Base-by-base conservation (phyloP, 2,113 vertebrate species). In the Sarotherodon lohbergeri region DNA sequence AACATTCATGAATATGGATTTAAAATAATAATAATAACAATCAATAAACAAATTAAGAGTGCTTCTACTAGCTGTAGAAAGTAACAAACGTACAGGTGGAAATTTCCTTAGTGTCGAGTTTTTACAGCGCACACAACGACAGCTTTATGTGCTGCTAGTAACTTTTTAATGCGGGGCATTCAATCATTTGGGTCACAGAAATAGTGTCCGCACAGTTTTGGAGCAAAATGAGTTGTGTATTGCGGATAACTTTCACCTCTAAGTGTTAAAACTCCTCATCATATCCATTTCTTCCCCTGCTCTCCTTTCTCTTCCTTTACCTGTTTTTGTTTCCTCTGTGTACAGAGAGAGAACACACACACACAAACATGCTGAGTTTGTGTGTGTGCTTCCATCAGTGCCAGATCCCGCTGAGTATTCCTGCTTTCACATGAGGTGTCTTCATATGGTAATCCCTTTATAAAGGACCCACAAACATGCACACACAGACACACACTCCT, bases 361-460 rank as follows among this genome's bases (percentile, higher is more conserved):
- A 63, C 9, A 27, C 55, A 66, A 1, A 66, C 9, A 39, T 39
- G 19, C 9, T 68, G 48, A 56, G n/a, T 80, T 59, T 85, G 57
- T 79, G 54, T 41, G 79, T 59, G 56, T 48, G 88, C 84, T 79
- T 86, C 11, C 84, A 92, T 82, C 59, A 54, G 55, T 80, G 91
- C 88, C 84, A 88, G 71, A 88, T 90, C 89, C 91, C 83, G 73
- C 81, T 82, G 88, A 73, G 89, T 87, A 81, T 89, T 87, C 85
- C 88, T 90, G 86, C 86, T 88, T 86, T 90, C 83, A 83, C 88
- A 63, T 12, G 2, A 63, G 24, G 80, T n/a, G 81, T 82, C 87
- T 92, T 90, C 86, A 88, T 90, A 90, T 93, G 89, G 86, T 88
- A 92, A 93, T 92, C 66, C 81, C 83, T 85, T 86, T 86, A 86